A percentile compares a stretch with the other conserved stretches of the same genome.
Evolutionary conservation across 2,113 vertebrate species (phyloP).

Genomic region (Perognathus longimembris): DNA sequence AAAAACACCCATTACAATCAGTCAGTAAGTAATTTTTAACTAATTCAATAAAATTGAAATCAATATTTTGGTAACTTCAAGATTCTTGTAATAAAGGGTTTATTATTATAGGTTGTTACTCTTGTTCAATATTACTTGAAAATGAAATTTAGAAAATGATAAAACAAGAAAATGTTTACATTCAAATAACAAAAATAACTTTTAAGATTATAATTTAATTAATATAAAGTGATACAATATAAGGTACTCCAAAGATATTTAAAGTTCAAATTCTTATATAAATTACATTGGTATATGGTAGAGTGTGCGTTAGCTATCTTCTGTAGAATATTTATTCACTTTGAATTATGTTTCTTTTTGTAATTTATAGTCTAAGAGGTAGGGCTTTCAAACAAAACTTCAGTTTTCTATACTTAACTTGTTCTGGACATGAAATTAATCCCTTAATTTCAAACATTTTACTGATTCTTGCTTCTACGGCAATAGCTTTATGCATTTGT

Average conservation of each 20-base stretch:
- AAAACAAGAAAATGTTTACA: not conserved
- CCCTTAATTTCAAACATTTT: not conserved
- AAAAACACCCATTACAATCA: not conserved
- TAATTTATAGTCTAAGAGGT: not conserved
- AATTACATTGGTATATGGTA: not conserved
- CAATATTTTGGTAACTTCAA: constrained; percentile 19
- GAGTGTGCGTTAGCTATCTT: not conserved
- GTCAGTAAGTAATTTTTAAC: not conserved
- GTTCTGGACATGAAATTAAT: not conserved
- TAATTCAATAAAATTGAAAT: not conserved
- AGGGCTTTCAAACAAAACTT: not conserved
- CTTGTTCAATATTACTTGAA: not conserved
- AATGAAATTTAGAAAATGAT: not conserved
- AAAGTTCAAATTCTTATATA: not conserved
- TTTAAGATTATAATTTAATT: constrained; percentile 7
- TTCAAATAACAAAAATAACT: not conserved
- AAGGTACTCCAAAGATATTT: not conserved
- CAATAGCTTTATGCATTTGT: not conserved
- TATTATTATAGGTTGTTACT: constrained; percentile 7
- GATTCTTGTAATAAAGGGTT: not conserved
- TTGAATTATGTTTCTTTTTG: constrained; percentile 29
- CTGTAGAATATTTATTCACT: constrained; percentile 1
- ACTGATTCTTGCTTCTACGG: not conserved
- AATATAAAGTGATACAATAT: not conserved
- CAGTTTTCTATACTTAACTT: not conserved